Evolutionary conservation across 2,797 vertebrate species (phyloP), one percentile per base, ranked within the genome.

Genomic region (Menidia menidia): DNA sequence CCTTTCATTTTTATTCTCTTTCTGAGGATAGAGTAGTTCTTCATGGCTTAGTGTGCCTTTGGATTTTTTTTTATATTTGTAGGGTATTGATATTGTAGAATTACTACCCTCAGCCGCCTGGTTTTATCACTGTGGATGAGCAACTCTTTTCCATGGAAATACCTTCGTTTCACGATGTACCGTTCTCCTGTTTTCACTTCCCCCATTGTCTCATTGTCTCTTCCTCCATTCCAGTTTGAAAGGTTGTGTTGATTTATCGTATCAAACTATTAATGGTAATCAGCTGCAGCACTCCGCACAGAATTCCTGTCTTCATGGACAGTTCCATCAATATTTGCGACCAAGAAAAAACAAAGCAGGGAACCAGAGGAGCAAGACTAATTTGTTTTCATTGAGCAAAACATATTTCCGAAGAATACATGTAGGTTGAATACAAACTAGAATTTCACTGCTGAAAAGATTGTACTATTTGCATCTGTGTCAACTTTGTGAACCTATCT

Each of bases 241-340:
- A 82, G 35, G 77, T 76, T 74, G 71, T 72, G 65, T 60, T 70
- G 72, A 64, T 82, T 87, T 84, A 73, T 71, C 73, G 67, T 56
- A 67, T 56, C 61, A 31, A 66, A 65, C 59, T 80, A 77, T 81
- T 76, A 79, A 71, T 75, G 64, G 65, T 64, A 72, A 84, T 84
- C 78, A 6, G 30, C 61, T 58, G 68, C 77, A 64, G 44, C 60
- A 44, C 47, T 70, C 54, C 2, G 3, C 80, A 71, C 64, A 66
- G 61, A 77, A 79, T 86, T 71, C 59, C 64, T 35, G 14, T 84
- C 60, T 76, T 77, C 62, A 80, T 44, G 60, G 73, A 78, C 61
- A 69, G 79, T 81, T 82, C 64, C 61, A 75, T 82, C 67, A 77
- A 87, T 75, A 73, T 75, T 64, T 83, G 61, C 65, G 58, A 73